Percentiles rank a stretch among this genome's conserved stretches.
phyloP scores from a whole-genome alignment of 1,140 invertebrate genomes.

The Daktulosphaira vitifoliae region DNA sequence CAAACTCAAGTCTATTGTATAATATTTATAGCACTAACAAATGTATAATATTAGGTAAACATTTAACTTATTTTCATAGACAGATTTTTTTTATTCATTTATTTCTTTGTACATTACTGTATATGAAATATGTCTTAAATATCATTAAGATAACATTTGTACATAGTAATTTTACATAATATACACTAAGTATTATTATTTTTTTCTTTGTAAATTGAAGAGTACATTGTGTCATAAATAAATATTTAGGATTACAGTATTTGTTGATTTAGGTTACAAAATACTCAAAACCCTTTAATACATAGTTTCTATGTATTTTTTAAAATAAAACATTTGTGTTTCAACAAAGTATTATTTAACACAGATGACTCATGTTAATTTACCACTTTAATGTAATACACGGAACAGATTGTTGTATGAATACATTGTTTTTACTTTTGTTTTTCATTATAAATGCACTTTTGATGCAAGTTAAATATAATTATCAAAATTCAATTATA shows the following conservation, averaged over 20 bases:
- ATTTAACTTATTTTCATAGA: no score
- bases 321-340: conserved; percentile 17
- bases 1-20: no score
- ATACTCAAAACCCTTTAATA: conserved; percentile 7
- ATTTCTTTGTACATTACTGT: no score
- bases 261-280: conserved; percentile 11
- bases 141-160: no score
- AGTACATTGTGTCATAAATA: conserved; percentile 26
- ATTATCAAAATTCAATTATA: no score
- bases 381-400: conserved; percentile 18
- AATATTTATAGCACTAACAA: no score
- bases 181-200: no score
- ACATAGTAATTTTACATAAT: no score
- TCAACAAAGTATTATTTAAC: conserved; percentile 22
- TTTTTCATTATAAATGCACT: neutral
- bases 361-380: conserved; percentile 18
- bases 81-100: no score
- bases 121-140: no score
- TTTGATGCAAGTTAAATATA: no score
- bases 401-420: conserved; percentile 14
- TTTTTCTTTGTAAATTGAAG: neutral
- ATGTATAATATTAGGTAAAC: no score
- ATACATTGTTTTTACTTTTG: conserved; percentile 5
- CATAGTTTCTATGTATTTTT: conserved; percentile 17
- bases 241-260: conserved; percentile 23